Evolutionary conservation across 2,888 invertebrate genomes (phyloP).

Genomic region (Dicycla oo): DNA sequence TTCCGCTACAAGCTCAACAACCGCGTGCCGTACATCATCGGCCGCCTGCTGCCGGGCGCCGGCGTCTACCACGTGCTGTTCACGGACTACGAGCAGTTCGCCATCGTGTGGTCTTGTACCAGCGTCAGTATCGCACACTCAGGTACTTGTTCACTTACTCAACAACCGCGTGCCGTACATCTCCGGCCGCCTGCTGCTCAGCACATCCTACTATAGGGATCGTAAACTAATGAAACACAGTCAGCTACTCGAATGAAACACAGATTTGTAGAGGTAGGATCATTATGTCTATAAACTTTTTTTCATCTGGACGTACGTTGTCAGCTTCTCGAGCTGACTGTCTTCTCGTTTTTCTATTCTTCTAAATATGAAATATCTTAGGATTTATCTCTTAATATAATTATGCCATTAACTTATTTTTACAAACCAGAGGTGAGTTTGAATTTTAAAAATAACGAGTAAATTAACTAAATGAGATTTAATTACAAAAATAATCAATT

Average conservation of each 20-base stretch:
- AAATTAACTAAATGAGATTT: too few species aligned
- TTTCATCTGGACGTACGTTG: too few species aligned
- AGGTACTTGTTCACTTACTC: conserved; percentile 79
- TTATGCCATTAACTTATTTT: too few species aligned
- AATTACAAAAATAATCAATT: too few species aligned
- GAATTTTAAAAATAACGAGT: too few species aligned
- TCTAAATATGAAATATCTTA: too few species aligned
- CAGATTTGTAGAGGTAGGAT: neutral
- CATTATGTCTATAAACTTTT: too few species aligned
- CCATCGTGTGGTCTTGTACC: conserved; percentile 93
- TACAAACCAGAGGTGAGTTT: too few species aligned
- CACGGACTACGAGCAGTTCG: conserved; percentile 93
- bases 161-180: neutral
- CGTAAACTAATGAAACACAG: too few species aligned
- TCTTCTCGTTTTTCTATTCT: too few species aligned
- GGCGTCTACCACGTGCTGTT: conserved; percentile 93
- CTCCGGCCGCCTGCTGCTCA: neutral
- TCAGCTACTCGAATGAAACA: neutral
- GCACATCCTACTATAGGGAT: neutral
- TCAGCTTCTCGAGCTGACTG: too few species aligned
- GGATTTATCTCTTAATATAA: too few species aligned
- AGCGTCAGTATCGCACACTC: conserved; percentile 91
- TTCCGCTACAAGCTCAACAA: conserved; percentile 91
- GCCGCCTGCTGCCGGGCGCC: conserved; percentile 92
- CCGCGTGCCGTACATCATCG: conserved; percentile 92